Evolutionary conservation across 2,113 vertebrate species (phyloP).

Genomic region (Etheostoma cragini): DNA sequence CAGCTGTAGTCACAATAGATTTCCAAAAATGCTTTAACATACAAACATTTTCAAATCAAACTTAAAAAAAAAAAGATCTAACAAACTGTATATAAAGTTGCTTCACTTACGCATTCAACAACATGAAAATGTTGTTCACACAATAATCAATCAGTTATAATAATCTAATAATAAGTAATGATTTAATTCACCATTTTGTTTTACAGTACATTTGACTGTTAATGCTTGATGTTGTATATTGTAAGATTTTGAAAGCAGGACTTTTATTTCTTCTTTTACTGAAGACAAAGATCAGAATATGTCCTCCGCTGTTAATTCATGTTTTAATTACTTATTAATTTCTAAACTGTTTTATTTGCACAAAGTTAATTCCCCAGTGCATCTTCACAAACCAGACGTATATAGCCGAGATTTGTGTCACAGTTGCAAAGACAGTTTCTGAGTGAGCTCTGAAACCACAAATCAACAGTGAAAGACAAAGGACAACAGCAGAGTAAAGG

Average conservation of each 20-base stretch:
- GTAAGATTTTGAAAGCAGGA: too few relatives aligned
- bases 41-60: not conserved
- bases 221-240: too few relatives aligned
- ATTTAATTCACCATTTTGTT: too few relatives aligned
- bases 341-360: conserved; percentile 22
- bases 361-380: conserved; percentile 12
- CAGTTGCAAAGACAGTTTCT: conserved; percentile 42
- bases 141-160: not conserved
- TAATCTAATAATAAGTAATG: too few relatives aligned
- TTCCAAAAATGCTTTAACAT: too few relatives aligned
- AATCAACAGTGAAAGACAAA: conserved; percentile 44
- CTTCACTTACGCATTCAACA: not conserved
- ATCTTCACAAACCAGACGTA: conserved; percentile 29
- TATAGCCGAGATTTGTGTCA: conserved; percentile 20
- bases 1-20: too few relatives aligned
- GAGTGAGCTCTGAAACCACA: conserved; percentile 35
- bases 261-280: not conserved
- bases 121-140: not conserved
- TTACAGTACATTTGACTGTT: too few relatives aligned
- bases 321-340: not conserved
- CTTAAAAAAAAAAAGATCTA: not conserved
- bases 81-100: not conserved
- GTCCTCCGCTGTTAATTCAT: not conserved
- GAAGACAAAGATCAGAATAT: not conserved
- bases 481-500: conserved; percentile 40